Conservation (phyloP, 2,888 invertebrate species). For the Stenoptilia bipunctidactyla region DNA sequence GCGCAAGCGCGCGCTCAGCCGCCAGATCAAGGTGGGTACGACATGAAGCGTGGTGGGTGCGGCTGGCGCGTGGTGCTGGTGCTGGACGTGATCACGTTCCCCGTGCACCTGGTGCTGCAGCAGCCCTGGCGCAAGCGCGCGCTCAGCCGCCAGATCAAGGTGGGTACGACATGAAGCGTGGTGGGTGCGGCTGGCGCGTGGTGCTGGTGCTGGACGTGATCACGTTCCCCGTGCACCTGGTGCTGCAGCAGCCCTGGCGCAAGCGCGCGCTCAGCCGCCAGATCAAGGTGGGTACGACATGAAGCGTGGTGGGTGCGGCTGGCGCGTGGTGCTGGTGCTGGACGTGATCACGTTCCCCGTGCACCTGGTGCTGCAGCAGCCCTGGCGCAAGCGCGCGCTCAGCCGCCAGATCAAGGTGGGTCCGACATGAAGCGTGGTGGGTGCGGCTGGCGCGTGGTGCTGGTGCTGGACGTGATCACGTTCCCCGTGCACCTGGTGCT, state of each 20-base stretch:
- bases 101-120: constrained; percentile 89
- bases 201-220: constrained; percentile 91
- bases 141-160: constrained; percentile 83
- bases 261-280: constrained; percentile 81
- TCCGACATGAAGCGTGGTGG: not conserved
- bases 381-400: constrained; percentile 85
- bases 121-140: constrained; percentile 88
- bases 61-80: constrained; percentile 87
- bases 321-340: constrained; percentile 87
- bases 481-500: constrained; percentile 90
- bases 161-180: constrained; percentile 30
- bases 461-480: constrained; percentile 91
- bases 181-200: no score
- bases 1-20: constrained; percentile 82
- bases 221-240: constrained; percentile 90
- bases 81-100: constrained; percentile 91
- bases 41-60: not conserved
- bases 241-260: constrained; percentile 90
- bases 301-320: no score
- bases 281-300: constrained; percentile 74
- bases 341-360: constrained; percentile 93
- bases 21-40: constrained; percentile 79
- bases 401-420: constrained; percentile 84
- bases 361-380: constrained; percentile 87
- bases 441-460: no score